phyloP scores from a whole-genome alignment of 2,888 invertebrate genomes.

The Sepioteuthis lessoniana region DNA sequence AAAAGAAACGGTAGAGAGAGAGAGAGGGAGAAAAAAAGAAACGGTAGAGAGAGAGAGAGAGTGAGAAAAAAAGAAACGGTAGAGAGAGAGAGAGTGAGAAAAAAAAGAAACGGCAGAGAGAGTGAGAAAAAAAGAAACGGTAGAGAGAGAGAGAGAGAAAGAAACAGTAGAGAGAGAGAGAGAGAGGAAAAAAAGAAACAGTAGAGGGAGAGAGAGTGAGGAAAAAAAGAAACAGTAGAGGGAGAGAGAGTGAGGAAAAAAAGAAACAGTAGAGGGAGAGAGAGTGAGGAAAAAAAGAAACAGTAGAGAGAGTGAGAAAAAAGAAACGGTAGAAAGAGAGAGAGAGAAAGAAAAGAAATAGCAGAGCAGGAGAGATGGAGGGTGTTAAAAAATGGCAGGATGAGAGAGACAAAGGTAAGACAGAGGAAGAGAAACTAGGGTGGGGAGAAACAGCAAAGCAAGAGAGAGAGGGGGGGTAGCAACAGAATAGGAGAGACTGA shows the following conservation, averaged over 20 bases:
- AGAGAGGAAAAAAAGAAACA: too few species aligned
- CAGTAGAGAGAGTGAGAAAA: neutral
- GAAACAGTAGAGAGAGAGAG: neutral
- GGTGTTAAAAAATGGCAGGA: too few species aligned
- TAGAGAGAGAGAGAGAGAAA: too few species aligned
- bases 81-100: neutral
- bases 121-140: neutral
- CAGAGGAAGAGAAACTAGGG: too few species aligned
- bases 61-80: too few species aligned
- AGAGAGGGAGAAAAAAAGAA: too few species aligned
- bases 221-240: neutral
- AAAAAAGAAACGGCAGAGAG: neutral
- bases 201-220: too few species aligned
- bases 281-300: neutral
- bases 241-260: neutral
- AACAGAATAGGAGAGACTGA: constrained; percentile 47
- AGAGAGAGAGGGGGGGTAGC: neutral
- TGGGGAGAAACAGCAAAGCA: too few species aligned
- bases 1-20: too few species aligned
- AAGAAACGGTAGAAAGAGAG: neutral
- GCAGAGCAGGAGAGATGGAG: constrained; percentile 41
- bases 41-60: too few species aligned
- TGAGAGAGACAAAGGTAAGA: neutral
- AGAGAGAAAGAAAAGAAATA: neutral
- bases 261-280: neutral